Percentiles rank a stretch among this genome's conserved stretches.
Conservation (phyloP, 2,888 invertebrate species). For the Saturnia japonica region DNA sequence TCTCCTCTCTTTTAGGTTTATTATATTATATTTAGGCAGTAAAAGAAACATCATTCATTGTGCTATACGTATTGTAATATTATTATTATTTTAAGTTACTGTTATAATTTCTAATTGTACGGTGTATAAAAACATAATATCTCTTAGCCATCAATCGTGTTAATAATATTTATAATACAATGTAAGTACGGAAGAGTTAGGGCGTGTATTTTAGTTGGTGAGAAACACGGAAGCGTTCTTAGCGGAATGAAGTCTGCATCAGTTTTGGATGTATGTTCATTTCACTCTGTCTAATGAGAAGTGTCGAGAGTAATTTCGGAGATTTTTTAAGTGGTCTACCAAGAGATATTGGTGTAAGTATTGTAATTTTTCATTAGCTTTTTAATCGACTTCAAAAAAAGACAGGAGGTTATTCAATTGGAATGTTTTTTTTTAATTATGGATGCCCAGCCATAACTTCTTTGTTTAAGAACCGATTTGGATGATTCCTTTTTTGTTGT, state of each 20-base stretch:
- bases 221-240: constrained; percentile 10
- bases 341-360: constrained; percentile 29
- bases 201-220: background rate
- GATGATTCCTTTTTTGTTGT: too few relatives aligned
- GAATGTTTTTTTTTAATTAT: too few relatives aligned
- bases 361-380: background rate
- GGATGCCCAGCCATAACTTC: too few relatives aligned
- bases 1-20: too few relatives aligned
- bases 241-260: constrained; percentile 16
- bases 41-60: background rate
- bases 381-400: background rate
- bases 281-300: constrained; percentile 25
- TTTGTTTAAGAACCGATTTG: too few relatives aligned
- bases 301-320: constrained; percentile 23
- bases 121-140: constrained; percentile 20
- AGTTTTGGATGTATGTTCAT: constrained; percentile 23
- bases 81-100: background rate
- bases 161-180: constrained; percentile 21
- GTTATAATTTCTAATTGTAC: background rate
- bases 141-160: background rate
- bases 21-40: too few relatives aligned
- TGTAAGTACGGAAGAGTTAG: constrained; percentile 14
- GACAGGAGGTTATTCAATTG: too few relatives aligned
- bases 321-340: constrained; percentile 30
- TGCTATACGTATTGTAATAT: background rate